Evolutionary conservation across 2,113 vertebrate genomes (phyloP), one percentile per base, ranked within the genome.

Genomic region (Clupea harengus): DNA sequence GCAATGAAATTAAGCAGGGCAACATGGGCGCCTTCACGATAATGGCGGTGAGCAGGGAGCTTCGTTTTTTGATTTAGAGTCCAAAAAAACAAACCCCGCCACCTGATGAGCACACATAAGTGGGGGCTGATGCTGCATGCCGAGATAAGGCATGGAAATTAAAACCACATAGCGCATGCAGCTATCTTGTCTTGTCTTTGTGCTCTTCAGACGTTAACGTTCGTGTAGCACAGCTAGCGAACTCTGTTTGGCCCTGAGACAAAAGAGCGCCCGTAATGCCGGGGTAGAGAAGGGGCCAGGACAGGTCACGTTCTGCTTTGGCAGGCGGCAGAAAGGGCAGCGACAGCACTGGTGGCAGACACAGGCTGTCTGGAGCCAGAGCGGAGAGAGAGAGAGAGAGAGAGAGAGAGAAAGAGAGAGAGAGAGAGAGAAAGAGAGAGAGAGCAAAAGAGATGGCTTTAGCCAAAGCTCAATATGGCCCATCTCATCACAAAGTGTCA

Each of bases 391-490:
- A 78, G 20, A n/a, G 78, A 32, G 54, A 45, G 11, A 17, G 88
- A 64, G 22, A 80, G 25, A 75, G 4, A 72, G 6, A 50, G 9
- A 4, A 39, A 81, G 28, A 82, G 82, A 72, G n/a, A 81, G 6
- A 64, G n/a, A 54, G 84, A 85, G 32, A 50, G n/a, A 75, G 45
- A 49, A 9, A 81, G 25, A 84, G 81, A 60, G 54, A 67, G 78
- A n/a, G 52, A 28, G 18, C 22, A 32, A 47, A 13, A 80, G 84
- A 50, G n/a, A 80, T 82, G 52, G 57, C 9, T 25, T 89, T 85
- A 89, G 89, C 89, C 90, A 92, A 92, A 83, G 86, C 89, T 92
- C 92, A 94, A 92, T 94, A 93, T 93, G 92, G 91, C 87, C 81
- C 81, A 85, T 85, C 49, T 85, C 86, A 86, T 92, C 80, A 89